Base-by-base conservation (phyloP, 1,140 invertebrate species). In the Lanistes nyassanus region DNA sequence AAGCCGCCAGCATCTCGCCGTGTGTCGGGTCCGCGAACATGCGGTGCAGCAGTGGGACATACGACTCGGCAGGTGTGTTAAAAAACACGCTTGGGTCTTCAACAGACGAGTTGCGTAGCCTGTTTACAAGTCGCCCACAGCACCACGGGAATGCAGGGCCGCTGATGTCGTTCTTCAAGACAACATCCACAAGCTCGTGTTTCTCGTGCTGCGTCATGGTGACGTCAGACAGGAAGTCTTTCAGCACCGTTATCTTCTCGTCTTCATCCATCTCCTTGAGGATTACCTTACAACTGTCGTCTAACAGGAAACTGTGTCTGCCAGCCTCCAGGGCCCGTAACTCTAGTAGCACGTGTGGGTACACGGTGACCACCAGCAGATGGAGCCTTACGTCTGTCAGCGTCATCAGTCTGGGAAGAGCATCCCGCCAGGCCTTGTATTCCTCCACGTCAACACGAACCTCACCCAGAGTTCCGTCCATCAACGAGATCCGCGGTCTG, bases 71-170 rank as follows among this genome's bases (percentile, higher is more conserved):
- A 31, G 56, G 56, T 1, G 26, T 4, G 3, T 2, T 13, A 26
- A 58, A 72, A 5, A 72, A 19, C 13, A 21, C 19, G 26, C 21
- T 60, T 7, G 31, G 55, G 58, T 60, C 7, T 11, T 56, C 68
- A 13, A 34, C 11, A 4, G 68, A 34, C 9, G 39, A 42, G 39
- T 42, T 42, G 39, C 23, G 29, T 53, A 47, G 55, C 19, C 37
- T 47, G 2, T 70, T 21, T 3, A 70, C 68, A 47, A 70, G 26
- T n/a, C 51, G 39, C n/a, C 6, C 26, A 70, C 68, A 70, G 53
- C 68, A 70, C 68, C 68, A 70, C 2, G 68, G 68, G 29, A 70
- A 70, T 13, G 51, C 68, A 4, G 68, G 26, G 29, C 68, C 68
- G 31, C 68, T 70, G 42, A 31, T 34, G 34, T 70, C 68, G 6